Conservation (phyloP, 2,113 vertebrate genomes). For the Sorex araneus region DNA sequence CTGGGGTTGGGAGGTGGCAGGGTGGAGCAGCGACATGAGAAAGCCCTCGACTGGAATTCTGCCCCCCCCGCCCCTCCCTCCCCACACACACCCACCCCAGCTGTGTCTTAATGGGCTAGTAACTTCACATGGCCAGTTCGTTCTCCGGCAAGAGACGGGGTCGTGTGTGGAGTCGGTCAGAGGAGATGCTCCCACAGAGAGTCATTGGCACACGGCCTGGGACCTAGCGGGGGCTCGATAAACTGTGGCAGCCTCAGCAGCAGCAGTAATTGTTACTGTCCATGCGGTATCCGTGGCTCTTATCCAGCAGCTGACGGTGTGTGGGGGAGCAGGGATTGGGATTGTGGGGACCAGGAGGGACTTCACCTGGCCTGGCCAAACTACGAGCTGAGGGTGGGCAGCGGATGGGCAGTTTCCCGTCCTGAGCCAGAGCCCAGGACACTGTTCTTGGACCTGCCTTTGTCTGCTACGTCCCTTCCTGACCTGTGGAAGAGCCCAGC, state of each 20-base stretch:
- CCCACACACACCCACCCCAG: not conserved
- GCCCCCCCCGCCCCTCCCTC: not conserved
- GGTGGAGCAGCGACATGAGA: not conserved
- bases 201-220: slow-evolving; percentile 62
- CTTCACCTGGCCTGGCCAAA: not conserved
- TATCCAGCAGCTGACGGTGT: not conserved
- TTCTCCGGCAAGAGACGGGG: slow-evolving; percentile 10
- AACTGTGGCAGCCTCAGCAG: slow-evolving; percentile 27
- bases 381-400: not conserved
- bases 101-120: slow-evolving; percentile 40
- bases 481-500: not conserved
- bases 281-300: not conserved
- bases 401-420: not conserved
- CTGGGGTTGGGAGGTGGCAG: not conserved
- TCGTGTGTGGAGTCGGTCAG: slow-evolving; percentile 40
- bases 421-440: not conserved
- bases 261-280: slow-evolving; percentile 2
- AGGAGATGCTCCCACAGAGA: not conserved
- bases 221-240: slow-evolving; percentile 42
- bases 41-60: slow-evolving; percentile 39
- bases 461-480: not conserved
- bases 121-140: not conserved
- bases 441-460: not conserved
- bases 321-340: not conserved
- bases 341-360: not conserved